Base-by-base conservation (phyloP, 2,113 vertebrate genomes). In the Plestiodon gilberti region DNA sequence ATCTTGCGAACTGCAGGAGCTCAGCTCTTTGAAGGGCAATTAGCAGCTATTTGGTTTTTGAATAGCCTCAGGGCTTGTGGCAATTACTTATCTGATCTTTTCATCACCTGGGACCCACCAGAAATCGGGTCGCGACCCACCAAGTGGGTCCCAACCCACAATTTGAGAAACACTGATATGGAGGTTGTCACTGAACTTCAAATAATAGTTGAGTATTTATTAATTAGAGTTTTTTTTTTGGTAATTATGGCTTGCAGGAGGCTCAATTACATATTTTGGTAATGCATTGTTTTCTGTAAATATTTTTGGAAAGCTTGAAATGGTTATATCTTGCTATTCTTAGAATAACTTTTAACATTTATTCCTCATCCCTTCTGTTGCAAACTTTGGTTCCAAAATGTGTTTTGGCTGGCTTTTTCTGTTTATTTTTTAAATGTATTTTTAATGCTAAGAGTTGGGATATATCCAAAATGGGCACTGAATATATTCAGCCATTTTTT, bases 171-270 rank as follows among this genome's bases (percentile, higher is more conserved):
- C 87, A 89, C 93, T 93, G 92, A 95, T 93, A 92, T 79, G 52
- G 43, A 86, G 94, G 89, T 92, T 95, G 94, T 95, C 94, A 94
- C 91, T 93, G 95, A 93, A 82, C 87, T 92, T 91, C 93, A 95
- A 93, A 94, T 95, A 95, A 95, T 89, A 90, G 91, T 90, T 93
- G 93, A 94, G 88, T 95, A 95, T 94, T 94, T 93, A 95, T 95
- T 95, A 94, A 94, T 93, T 64, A 62, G 40, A 91, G 89, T 92
- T 91, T 89, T 90, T 91, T 94, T 89, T 89, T n/a, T n/a, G n/a
- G n/a, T 93, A 94, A 94, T 92, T 93, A 93, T 93, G 91, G 48
- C 90, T 87, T 67, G 78, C 92, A 89, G 92, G 89, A 91, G 89
- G 62, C 86, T 84, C 89, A 93, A 87, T 85, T 2, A 1, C 75